Evolutionary conservation across 2,797 vertebrate species (phyloP).

Genomic region (Xyrichtys novacula): DNA sequence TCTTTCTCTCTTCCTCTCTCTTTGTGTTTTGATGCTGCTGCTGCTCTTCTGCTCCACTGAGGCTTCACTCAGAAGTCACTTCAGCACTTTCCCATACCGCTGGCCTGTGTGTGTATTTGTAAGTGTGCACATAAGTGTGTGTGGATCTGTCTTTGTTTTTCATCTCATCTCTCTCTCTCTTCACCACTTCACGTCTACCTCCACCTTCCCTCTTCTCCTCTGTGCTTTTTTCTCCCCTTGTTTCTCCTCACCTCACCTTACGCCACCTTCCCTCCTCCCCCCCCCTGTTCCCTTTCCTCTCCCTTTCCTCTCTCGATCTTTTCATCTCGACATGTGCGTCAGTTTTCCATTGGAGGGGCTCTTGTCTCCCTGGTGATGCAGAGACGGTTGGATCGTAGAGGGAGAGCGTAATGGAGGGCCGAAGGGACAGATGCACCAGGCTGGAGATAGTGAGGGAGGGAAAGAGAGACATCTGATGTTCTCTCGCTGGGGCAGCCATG

Average conservation of each 20-base stretch:
- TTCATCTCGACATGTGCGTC: slow-evolving; percentile 49
- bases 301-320: slow-evolving; percentile 19
- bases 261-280: background rate
- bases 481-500: slow-evolving; percentile 72
- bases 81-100: slow-evolving; percentile 56
- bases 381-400: slow-evolving; percentile 30
- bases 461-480: slow-evolving; percentile 72
- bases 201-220: slow-evolving; percentile 2
- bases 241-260: slow-evolving; percentile 3
- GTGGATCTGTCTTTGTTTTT: slow-evolving; percentile 50
- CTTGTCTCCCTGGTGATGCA: slow-evolving; percentile 32
- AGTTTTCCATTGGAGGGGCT: slow-evolving; percentile 33
- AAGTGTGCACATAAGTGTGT: slow-evolving; percentile 10
- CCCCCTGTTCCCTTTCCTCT: background rate
- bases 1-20: slow-evolving; percentile 6
- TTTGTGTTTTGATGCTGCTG: slow-evolving; percentile 25
- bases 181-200: slow-evolving; percentile 15
- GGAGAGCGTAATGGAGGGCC: slow-evolving; percentile 35
- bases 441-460: slow-evolving; percentile 39
- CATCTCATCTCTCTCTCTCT: slow-evolving; percentile 5
- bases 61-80: slow-evolving; percentile 63
- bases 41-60: slow-evolving; percentile 55
- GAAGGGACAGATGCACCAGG: slow-evolving; percentile 63
- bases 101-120: slow-evolving; percentile 34
- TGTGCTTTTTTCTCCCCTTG: background rate